phyloP scores from a whole-genome alignment of 2,888 invertebrate species.

The Chromoteleia sp. region DNA sequence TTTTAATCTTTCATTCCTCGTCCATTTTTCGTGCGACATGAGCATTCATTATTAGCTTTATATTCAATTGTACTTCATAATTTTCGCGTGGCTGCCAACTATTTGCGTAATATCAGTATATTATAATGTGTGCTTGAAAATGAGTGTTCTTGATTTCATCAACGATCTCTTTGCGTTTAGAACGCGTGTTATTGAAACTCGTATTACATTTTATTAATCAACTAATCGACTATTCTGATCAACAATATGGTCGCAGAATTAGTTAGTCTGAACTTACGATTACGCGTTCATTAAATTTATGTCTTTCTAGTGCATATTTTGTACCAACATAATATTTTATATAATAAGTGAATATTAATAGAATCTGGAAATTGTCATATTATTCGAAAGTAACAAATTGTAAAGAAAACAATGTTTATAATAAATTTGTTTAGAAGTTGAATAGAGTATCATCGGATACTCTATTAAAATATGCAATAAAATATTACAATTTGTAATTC shows the following conservation, averaged over 20 bases:
- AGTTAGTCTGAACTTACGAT: slow-evolving; percentile 10
- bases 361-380: too few relatives aligned
- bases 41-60: slow-evolving; percentile 40
- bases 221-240: slow-evolving; percentile 16
- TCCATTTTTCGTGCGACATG: slow-evolving; percentile 37
- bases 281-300: slow-evolving; percentile 24
- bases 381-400: too few relatives aligned
- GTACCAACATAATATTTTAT: background rate
- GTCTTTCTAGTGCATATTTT: background rate
- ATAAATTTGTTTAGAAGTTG: too few relatives aligned
- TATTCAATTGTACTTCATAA: slow-evolving; percentile 52
- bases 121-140: slow-evolving; percentile 47
- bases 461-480: too few relatives aligned
- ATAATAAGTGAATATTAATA: too few relatives aligned
- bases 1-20: slow-evolving; percentile 13
- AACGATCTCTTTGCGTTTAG: slow-evolving; percentile 7
- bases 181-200: slow-evolving; percentile 10
- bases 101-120: slow-evolving; percentile 45
- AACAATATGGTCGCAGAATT: background rate
- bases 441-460: too few relatives aligned
- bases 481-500: too few relatives aligned
- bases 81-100: slow-evolving; percentile 58
- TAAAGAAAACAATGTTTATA: too few relatives aligned
- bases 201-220: slow-evolving; percentile 41
- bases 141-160: slow-evolving; percentile 30